These are phyloP conservation scores for Odontomachus brunneus DNA, from an alignment of 1,140 invertebrate species.

Conservation along the genomic window DNA sequence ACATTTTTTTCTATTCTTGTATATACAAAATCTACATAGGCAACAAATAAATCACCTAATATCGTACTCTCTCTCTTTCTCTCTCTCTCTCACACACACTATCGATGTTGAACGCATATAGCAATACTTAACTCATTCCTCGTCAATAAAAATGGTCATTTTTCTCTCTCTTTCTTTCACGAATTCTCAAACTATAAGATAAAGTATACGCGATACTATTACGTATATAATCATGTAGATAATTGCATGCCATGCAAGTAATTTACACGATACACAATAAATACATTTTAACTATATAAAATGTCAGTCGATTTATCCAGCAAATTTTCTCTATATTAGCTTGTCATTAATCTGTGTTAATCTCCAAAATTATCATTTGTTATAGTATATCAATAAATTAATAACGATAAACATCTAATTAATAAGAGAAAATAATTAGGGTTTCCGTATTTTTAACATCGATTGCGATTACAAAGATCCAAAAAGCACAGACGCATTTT, in stretches of 20 bases:
- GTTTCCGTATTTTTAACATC: neutral
- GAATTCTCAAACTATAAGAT: no score
- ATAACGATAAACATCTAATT: neutral
- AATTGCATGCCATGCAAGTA: neutral
- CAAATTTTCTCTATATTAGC: constrained; percentile 15
- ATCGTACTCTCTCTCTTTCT: constrained; percentile 56
- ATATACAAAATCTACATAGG: constrained; percentile 72
- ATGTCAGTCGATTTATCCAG: constrained; percentile 8
- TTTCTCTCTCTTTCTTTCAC: no score
- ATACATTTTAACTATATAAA: neutral
- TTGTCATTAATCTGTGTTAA: constrained; percentile 40
- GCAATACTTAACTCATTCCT: constrained; percentile 70
- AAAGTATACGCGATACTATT: no score
- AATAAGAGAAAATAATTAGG: neutral
- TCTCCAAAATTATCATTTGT: no score
- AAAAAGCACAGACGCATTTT: constrained; percentile 11
- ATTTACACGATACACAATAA: neutral
- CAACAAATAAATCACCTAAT: constrained; percentile 71
- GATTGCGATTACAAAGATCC: constrained; percentile 14
- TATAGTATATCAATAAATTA: constrained; percentile 23
- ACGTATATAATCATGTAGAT: neutral
- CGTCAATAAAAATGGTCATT: constrained; percentile 65
- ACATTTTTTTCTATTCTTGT: constrained; percentile 60
- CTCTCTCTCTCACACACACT: no score
- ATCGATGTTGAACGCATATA: constrained; percentile 58